A percentile compares a stretch with the other conserved stretches of the same genome.
Evolutionary conservation across 2,797 vertebrate genomes (phyloP).

Genomic region (Cyclura pinguis): DNA sequence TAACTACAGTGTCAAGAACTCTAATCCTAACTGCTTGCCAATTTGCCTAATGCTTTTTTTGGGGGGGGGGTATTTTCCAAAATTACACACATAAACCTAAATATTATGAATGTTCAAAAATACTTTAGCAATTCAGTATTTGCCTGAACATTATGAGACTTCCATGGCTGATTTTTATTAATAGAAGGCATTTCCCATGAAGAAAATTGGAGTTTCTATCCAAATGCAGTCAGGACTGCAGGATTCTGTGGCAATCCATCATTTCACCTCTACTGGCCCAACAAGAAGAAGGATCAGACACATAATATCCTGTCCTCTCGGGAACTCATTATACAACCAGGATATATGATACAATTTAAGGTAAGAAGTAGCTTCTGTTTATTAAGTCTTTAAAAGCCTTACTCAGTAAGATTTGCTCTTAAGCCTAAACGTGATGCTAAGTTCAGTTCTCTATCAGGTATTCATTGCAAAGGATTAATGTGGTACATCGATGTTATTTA

Average conservation of each 20-base stretch:
- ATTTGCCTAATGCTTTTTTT: background rate
- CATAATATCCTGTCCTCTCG: conserved; percentile 95
- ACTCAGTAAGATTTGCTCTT: conserved; percentile 37
- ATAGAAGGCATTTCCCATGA: conserved; percentile 95
- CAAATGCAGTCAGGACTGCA: conserved; percentile 96
- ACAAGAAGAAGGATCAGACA: conserved; percentile 96
- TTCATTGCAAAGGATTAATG: conserved; percentile 34
- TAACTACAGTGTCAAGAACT: background rate
- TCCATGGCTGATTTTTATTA: conserved; percentile 54
- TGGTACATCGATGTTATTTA: conserved; percentile 35
- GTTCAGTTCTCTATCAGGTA: conserved; percentile 42
- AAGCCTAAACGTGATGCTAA: conserved; percentile 42
- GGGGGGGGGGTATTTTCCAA: background rate
- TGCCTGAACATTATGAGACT: background rate
- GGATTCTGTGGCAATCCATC: conserved; percentile 99
- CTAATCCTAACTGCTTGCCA: background rate
- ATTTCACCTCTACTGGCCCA: conserved; percentile 98
- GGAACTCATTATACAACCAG: conserved; percentile 97
- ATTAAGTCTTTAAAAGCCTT: conserved; percentile 32
- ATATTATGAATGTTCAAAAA: background rate
- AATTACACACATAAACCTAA: too few species aligned
- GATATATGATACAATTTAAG: conserved; percentile 98
- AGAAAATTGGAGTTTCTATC: conserved; percentile 99
- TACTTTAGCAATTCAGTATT: background rate
- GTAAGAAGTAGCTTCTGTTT: conserved; percentile 78